Percentiles rank a stretch among this genome's conserved stretches.
These are phyloP conservation scores for Rhea americana DNA, from an alignment of 2,113 vertebrate genomes.

Conservation along the genomic window DNA sequence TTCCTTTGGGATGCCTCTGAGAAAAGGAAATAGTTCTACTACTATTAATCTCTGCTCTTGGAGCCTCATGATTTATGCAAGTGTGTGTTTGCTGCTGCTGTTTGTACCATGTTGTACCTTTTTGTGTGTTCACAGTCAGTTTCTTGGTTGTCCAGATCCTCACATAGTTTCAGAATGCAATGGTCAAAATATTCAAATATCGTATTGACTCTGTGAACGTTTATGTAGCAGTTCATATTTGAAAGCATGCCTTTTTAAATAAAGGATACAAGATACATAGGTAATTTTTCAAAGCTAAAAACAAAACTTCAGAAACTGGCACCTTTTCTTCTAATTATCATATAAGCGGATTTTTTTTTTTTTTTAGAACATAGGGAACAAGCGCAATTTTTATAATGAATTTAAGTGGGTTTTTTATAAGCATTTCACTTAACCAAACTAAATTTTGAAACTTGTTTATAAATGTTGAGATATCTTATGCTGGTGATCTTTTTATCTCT, in stretches of 20 bases:
- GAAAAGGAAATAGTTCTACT: slow-evolving; percentile 14
- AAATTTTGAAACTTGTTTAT: not conserved
- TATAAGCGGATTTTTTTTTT: not conserved
- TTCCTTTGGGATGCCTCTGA: not conserved
- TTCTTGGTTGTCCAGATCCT: not conserved
- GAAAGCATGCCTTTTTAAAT: not conserved
- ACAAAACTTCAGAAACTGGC: not conserved
- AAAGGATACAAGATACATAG: not conserved
- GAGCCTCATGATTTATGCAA: not conserved
- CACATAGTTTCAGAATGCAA: not conserved
- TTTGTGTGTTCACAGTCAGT: not conserved
- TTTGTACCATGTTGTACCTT: not conserved
- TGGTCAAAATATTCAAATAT: not conserved
- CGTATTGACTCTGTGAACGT: accelerated
- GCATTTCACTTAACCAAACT: not conserved
- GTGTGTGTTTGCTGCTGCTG: not conserved
- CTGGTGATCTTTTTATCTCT: not conserved
- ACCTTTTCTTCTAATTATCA: not conserved
- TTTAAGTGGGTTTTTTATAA: not conserved
- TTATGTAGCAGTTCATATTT: not conserved
- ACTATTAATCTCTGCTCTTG: not conserved
- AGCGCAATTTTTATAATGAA: not conserved
- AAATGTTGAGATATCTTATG: not conserved
- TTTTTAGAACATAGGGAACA: not conserved
- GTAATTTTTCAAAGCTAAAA: not conserved